Base-by-base conservation (phyloP, 2,797 vertebrate genomes). In the Gila robusta region DNA sequence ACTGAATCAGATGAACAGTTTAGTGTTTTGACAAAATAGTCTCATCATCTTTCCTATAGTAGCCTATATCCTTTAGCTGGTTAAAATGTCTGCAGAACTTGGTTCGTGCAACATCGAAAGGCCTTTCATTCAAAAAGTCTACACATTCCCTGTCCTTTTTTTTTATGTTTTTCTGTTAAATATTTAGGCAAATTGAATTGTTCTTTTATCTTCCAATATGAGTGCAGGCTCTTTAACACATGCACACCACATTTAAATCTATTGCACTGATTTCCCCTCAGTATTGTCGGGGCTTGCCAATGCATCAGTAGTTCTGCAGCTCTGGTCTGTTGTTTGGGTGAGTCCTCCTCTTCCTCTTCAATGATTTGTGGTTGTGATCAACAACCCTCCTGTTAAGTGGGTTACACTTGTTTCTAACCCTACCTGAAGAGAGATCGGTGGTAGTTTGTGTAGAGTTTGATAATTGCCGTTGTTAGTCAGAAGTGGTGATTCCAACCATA, bases 391-490 rank as follows among this genome's bases (percentile, higher is more conserved):
- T 96, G 96, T 94, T 95, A 96, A 98, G 97, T 97, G 97, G 96
- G 91, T 95, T 94, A 95, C 95, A 95, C 96, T 96, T 94, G 93
- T 95, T 95, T 95, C 95, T 96, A 95, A 94, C 96, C 94, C 95
- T 92, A 94, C 92, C 95, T 94, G 95, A 94, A 95, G 92, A 91
- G 90, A 93, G 97, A 97, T 98, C 97, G 96, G 98, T 98, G 97
- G 96, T 96, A 94, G 96, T 95, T 97, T 96, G 96, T 94, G 97
- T 96, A 95, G 97, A 96, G 97, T 96, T 97, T 97, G 97, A 96
- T 98, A 98, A 99, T 98, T 98, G 97, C 96, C 94, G 96, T 96
- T 97, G 97, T 97, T 97, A 96, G 92, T 92, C 92, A 95, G 93
- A 93, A 96, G 95, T 94, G 95, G 95, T 92, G 89, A 91, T 93